These are phyloP conservation scores for Drosophila carrolli DNA, from an alignment of 1,140 invertebrate species.

Conservation along the genomic window DNA sequence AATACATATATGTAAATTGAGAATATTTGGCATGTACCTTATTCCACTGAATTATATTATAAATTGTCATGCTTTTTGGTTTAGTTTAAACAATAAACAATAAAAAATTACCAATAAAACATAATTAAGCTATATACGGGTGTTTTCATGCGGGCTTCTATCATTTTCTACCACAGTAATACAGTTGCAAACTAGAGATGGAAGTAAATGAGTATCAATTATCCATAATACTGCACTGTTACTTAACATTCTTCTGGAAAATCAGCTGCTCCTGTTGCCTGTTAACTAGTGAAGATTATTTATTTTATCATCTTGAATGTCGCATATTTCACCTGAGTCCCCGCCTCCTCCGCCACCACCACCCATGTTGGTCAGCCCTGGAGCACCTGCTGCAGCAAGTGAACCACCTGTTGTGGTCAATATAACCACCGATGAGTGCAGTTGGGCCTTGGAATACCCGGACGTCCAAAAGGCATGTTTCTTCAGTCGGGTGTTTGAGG, in stretches of 20 bases:
- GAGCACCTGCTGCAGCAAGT: neutral
- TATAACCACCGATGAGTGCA: slow-evolving; percentile 59
- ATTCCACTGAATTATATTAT: slow-evolving; percentile 43
- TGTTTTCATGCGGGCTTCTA: neutral
- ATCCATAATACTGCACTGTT: slow-evolving; percentile 13
- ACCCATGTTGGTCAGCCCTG: neutral
- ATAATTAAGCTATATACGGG: slow-evolving; percentile 10
- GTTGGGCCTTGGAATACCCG: slow-evolving; percentile 84
- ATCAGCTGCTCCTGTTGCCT: slow-evolving; percentile 31
- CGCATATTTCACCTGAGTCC: slow-evolving; percentile 14
- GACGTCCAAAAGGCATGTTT: slow-evolving; percentile 85
- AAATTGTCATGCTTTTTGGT: slow-evolving; percentile 50
- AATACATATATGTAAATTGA: slow-evolving; percentile 41
- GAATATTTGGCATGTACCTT: slow-evolving; percentile 40
- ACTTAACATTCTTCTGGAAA: slow-evolving; percentile 1
- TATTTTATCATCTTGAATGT: slow-evolving; percentile 21
- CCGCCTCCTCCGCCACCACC: slow-evolving; percentile 59
- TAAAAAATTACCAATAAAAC: slow-evolving; percentile 47
- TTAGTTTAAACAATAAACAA: slow-evolving; percentile 68
- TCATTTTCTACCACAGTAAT: neutral
- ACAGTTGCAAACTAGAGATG: neutral
- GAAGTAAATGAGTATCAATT: neutral
- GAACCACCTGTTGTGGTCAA: neutral
- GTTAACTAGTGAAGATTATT: neutral
- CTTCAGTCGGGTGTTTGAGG: slow-evolving; percentile 84